Evolutionary conservation across 1,140 invertebrate species (phyloP).

Genomic region (Scaptodrosophila lebanonensis): DNA sequence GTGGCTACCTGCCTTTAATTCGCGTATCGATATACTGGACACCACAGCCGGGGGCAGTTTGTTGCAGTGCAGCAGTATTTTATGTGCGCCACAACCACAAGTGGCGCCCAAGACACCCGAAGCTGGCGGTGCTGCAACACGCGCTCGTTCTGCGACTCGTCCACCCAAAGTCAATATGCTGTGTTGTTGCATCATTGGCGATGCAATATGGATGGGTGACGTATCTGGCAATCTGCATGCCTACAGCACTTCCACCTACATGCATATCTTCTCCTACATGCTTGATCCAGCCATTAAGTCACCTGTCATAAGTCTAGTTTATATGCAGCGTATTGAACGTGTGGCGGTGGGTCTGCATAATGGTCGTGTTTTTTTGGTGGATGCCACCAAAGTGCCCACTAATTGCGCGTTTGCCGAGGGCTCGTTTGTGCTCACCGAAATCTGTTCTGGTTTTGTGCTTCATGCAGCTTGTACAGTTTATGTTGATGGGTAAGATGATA

Average conservation of each 20-base stretch:
- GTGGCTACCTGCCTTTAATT: conserved; percentile 85
- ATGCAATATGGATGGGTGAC: conserved; percentile 91
- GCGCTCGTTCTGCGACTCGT: conserved; percentile 53
- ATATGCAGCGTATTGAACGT: conserved; percentile 82
- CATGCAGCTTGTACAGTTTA: conserved; percentile 80
- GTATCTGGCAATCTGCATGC: conserved; percentile 87
- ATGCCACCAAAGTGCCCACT: conserved; percentile 80
- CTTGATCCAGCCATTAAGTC: conserved; percentile 79
- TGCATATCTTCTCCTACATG: conserved; percentile 80
- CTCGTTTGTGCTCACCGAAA: conserved; percentile 86
- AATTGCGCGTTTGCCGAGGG: conserved; percentile 83
- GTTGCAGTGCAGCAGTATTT: conserved; percentile 62
- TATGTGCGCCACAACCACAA: conserved; percentile 53
- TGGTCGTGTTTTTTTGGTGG: conserved; percentile 86
- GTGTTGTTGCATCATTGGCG: conserved; percentile 80
- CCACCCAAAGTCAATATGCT: conserved; percentile 64
- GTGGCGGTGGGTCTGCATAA: conserved; percentile 86
- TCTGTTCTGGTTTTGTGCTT: conserved; percentile 82
- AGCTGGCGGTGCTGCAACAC: conserved; percentile 20
- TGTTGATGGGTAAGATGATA: conserved; percentile 75
- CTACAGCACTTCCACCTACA: conserved; percentile 81
- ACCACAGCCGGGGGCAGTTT: conserved; percentile 79
- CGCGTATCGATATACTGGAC: conserved; percentile 83
- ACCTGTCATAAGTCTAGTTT: conserved; percentile 82
- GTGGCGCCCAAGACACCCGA: conserved; percentile 53